Evolutionary conservation across 1,140 invertebrate species (phyloP).

Genomic region (Asbolus verrucosus): DNA sequence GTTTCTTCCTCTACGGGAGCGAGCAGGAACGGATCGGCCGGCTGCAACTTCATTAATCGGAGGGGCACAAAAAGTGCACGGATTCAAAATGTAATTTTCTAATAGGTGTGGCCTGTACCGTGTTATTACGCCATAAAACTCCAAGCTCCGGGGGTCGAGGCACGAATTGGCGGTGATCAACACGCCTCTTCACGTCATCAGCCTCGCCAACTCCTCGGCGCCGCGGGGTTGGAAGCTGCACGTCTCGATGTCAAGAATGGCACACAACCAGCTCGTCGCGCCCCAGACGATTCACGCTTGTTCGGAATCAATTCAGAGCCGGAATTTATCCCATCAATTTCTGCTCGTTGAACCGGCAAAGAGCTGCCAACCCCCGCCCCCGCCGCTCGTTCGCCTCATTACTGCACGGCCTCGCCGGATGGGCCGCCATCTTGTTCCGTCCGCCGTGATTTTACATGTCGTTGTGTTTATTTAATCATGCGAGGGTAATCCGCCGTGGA

Average conservation of each 20-base stretch:
- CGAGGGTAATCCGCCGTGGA: constrained; percentile 55
- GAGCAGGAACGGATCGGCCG: constrained; percentile 12
- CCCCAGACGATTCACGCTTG: constrained; percentile 68
- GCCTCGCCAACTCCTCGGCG: neutral
- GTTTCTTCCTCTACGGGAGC: constrained; percentile 6
- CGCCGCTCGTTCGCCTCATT: constrained; percentile 46
- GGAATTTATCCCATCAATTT: constrained; percentile 77
- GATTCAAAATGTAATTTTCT: constrained; percentile 53
- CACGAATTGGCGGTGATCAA: no score
- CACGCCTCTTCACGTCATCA: no score
- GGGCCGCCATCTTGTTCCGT: constrained; percentile 61
- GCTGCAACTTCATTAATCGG: constrained; percentile 50
- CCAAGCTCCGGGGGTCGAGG: neutral
- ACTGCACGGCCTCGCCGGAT: constrained; percentile 51
- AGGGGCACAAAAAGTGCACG: constrained; percentile 49
- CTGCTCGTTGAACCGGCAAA: constrained; percentile 74
- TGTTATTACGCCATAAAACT: constrained; percentile 40
- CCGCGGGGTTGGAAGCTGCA: neutral
- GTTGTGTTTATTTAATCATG: constrained; percentile 62
- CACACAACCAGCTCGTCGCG: constrained; percentile 40
- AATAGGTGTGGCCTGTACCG: constrained; percentile 47
- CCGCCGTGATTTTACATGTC: constrained; percentile 62
- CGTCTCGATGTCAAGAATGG: constrained; percentile 38
- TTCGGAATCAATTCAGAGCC: constrained; percentile 73
- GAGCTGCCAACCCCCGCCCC: constrained; percentile 62